These are phyloP conservation scores for Perognathus longimembris DNA, from an alignment of 2,113 vertebrate genomes.

Conservation along the genomic window DNA sequence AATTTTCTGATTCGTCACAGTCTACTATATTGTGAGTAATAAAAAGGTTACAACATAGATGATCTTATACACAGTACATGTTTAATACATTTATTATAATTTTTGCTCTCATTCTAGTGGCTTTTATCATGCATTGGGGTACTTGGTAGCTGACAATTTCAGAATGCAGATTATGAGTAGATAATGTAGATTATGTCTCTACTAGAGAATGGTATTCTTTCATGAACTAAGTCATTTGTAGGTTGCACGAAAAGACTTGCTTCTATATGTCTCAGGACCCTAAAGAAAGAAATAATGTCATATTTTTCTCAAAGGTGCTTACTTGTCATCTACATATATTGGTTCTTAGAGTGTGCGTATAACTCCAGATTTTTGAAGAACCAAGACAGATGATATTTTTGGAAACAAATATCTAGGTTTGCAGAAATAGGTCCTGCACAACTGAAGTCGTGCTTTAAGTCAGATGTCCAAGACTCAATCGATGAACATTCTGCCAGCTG, in stretches of 20 bases:
- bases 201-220: slow-evolving; percentile 20
- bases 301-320: not conserved
- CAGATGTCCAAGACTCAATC: not conserved
- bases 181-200: no score
- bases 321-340: not conserved
- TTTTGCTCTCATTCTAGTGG: not conserved
- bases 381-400: not conserved
- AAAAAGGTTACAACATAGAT: not conserved
- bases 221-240: not conserved
- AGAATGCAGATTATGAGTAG: not conserved
- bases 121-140: slow-evolving; percentile 11
- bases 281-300: not conserved
- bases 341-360: not conserved
- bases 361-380: not conserved
- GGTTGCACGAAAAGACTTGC: not conserved
- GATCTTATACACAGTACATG: not conserved
- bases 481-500: not conserved
- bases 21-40: not conserved
- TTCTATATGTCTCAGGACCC: not conserved
- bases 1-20: not conserved
- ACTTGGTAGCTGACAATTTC: not conserved
- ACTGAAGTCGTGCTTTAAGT: not conserved
- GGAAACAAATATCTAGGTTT: slow-evolving; percentile 39
- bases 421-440: not conserved
- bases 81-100: not conserved